Conservation (phyloP, 92 coral and sea anemone genomes). For the Blastomussa wellsi region DNA sequence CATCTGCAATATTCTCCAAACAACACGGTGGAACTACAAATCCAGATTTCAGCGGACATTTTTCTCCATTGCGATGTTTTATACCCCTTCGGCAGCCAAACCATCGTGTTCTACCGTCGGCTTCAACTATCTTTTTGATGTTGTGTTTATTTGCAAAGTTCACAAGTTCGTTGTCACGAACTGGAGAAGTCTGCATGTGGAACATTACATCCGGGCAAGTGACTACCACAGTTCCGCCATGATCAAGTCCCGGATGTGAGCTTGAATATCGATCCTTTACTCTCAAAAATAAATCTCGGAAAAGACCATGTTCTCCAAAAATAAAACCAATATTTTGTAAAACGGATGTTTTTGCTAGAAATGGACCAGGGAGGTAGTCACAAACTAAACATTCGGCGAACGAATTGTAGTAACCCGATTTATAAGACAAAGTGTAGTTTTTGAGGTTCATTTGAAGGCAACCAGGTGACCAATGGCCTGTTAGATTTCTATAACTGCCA, state of each 20-base stretch:
- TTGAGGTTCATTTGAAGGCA: conserved; percentile 69
- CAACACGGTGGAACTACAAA: conserved; percentile 90
- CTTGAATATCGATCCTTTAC: conserved; percentile 40
- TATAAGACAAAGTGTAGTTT: conserved; percentile 70
- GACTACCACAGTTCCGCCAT: conserved; percentile 56
- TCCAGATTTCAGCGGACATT: conserved; percentile 66
- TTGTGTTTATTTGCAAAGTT: conserved; percentile 67
- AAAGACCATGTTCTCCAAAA: conserved; percentile 50
- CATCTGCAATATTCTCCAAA: conserved; percentile 89
- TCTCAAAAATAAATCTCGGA: conserved; percentile 73
- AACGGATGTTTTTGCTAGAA: conserved; percentile 62
- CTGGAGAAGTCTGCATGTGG: conserved; percentile 31
- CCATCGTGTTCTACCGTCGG: conserved; percentile 75
- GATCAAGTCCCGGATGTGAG: conserved; percentile 44
- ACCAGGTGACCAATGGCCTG: conserved; percentile 78
- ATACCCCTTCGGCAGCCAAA: conserved; percentile 85
- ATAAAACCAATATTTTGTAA: conserved; percentile 52
- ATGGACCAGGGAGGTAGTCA: conserved; percentile 70
- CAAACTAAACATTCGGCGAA: conserved; percentile 79
- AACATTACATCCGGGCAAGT: conserved; percentile 92
- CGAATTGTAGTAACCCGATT: conserved; percentile 68
- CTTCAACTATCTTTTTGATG: conserved; percentile 76
- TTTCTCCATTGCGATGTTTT: conserved; percentile 62
- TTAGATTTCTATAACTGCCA: conserved; percentile 64
- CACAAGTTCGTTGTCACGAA: conserved; percentile 44